Percentiles rank a stretch among this genome's conserved stretches.
Conservation (phyloP, 2,113 vertebrate species). For the Triplophysa rosa region DNA sequence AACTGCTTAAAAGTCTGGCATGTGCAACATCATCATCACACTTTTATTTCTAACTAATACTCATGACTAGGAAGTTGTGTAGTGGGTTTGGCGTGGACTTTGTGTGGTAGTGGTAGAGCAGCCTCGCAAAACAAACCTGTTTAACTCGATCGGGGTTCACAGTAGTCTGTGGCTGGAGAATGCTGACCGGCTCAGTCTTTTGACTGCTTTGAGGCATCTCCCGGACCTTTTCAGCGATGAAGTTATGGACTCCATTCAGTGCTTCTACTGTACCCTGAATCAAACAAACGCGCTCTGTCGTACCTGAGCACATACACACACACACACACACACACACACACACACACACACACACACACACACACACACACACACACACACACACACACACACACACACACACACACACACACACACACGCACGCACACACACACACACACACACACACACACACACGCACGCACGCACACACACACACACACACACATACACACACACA, state of each 20-base stretch:
- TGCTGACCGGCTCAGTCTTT: conserved; percentile 98
- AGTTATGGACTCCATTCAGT: conserved; percentile 98
- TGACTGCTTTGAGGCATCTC: conserved; percentile 99
- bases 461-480: conserved; percentile 52
- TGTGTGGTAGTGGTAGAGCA: background rate
- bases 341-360: conserved; percentile 47
- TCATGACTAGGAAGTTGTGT: no score
- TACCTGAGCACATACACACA: conserved; percentile 78
- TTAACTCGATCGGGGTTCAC: conserved; percentile 99
- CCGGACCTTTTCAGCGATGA: conserved; percentile 98
- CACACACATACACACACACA: no score
- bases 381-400: conserved; percentile 47
- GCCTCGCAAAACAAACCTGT: conserved; percentile 84
- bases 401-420: conserved; percentile 49
- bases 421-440: conserved; percentile 51
- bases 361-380: conserved; percentile 48
- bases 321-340: conserved; percentile 29
- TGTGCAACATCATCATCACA: no score
- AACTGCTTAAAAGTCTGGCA: background rate
- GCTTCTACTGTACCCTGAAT: conserved; percentile 99
- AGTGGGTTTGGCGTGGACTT: background rate
- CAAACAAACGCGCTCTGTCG: conserved; percentile 97
- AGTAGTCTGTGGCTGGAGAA: conserved; percentile 98
- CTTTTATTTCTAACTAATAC: no score
- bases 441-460: conserved; percentile 28